Evolutionary conservation across 2,888 invertebrate genomes (phyloP), one percentile per base, ranked within the genome.

Genomic region (Caenorhabditis uteleia): DNA sequence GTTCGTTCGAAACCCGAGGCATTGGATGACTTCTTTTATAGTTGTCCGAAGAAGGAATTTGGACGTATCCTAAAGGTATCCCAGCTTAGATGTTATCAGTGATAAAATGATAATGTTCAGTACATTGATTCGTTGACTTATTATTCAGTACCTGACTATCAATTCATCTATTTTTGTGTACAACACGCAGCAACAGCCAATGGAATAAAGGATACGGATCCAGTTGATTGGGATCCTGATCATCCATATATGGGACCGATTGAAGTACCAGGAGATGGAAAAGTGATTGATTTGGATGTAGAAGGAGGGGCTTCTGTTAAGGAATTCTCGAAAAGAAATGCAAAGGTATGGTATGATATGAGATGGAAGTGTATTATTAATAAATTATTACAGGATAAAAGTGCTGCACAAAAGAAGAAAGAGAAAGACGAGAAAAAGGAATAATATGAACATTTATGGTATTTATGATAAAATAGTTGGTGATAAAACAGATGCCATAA

Each of bases 401-500:
- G 7, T 29, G 31, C 14, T 29, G 7, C 7, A 12, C 7, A 29
- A 12, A 12, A 29, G 14, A 29, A 29, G 31, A 29, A 29, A 12
- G 31, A 29, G 31, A 29, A 29, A 12, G 8, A 7, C 8, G 31
- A 29, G 31, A 29, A 29, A 12, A 29, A 29, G 14, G 7, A 12
- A 29, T 29, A 29, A 29, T 29, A 29, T 10, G 14, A 7, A 29
- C 31, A 29, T 29, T 29, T 29, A 10, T 29, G 31, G 31, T 29
- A 12, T n/a, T 27, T 49, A 27, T 46, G 68, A 68, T 16, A 77
- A 64, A 34, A 75, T 68, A 12, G 75, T 65, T 25, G 78, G 78
- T 10, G 78, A 78, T 2, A 78, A 58, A 6, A 79, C 73, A 18
- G 54, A 60, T 7, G 77, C 78, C 74, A 76, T 76, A 4, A 77